Base-by-base conservation (phyloP, 2,797 vertebrate genomes). In the Chelon auratus region DNA sequence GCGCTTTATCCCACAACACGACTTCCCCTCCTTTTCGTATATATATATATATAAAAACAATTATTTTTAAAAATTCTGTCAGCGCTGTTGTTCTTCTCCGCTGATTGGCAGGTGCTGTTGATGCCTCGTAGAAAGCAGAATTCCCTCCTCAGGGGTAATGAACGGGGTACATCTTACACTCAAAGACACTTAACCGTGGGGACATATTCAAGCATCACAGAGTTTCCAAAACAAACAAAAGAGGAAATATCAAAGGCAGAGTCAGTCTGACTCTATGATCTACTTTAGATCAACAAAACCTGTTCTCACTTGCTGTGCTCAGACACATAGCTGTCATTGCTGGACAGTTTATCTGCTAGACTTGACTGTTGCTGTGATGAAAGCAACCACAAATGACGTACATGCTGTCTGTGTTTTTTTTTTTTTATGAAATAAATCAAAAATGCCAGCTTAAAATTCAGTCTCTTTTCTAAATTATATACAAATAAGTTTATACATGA, bases 151-250 rank as follows among this genome's bases (percentile, higher is more conserved):
- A 70, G 83, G 62, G 77, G 53, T 85, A 83, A 88, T 88, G 87
- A 93, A 80, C 82, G 65, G 83, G 83, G 62, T 88, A 81, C 60
- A 56, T 89, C 62, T 81, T 74, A 17, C 65, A 50, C 36, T 67
- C 47, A 51, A 24, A 56, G 61, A 62, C 84, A 80, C 56, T 65
- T 69, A 39, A 65, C 56, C 57, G 26, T 24, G 20, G 40, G 47
- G 67, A 82, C 69, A 20, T 22, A 13, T 67, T 73, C 67, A 77
- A 45, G 10, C 76, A 45, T 72, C 45, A 24, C 1, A 58, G 61
- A 72, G 73, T 77, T 83, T 84, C 66, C 87, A 92, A 90, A 92
- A 88, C 84, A 92, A 91, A 89, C 88, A 88, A 33, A 33, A 33
- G 50, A 54, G 62, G 67, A 68, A 63, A 88, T 70, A 90, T 93